Evolutionary conservation across 2,797 vertebrate species (phyloP).

Genomic region (Hephaestus fuliginosus): DNA sequence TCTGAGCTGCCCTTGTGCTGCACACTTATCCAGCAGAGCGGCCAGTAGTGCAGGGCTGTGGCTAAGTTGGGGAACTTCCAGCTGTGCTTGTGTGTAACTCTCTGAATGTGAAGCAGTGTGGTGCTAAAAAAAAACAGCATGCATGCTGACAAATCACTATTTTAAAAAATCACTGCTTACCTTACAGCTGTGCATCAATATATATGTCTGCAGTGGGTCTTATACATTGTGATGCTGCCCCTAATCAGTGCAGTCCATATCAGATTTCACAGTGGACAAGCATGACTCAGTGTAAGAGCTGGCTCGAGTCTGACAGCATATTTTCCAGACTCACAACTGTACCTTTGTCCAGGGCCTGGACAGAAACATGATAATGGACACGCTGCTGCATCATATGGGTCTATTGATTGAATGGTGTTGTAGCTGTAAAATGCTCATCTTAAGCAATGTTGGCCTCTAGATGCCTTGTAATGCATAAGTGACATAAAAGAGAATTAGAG

Average conservation of each 20-base stretch:
- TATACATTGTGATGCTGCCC: constrained; percentile 56
- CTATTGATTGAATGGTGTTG: constrained; percentile 34
- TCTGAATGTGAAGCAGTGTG: constrained; percentile 34
- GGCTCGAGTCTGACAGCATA: constrained; percentile 67
- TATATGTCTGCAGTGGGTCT: constrained; percentile 59
- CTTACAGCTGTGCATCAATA: constrained; percentile 47
- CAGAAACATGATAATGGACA: constrained; percentile 68
- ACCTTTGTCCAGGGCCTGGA: constrained; percentile 60
- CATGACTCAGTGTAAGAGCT: constrained; percentile 77
- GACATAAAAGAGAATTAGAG: constrained; percentile 10
- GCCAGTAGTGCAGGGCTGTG: constrained; percentile 24
- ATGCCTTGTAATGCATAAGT: constrained; percentile 13
- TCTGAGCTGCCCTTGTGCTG: constrained; percentile 46
- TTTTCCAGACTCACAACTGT: constrained; percentile 75
- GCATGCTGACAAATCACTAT: constrained; percentile 35
- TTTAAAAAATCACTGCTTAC: constrained; percentile 10
- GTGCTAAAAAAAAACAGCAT: constrained; percentile 26
- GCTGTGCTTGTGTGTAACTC: constrained; percentile 35
- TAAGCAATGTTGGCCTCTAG: constrained; percentile 25
- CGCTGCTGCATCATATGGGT: constrained; percentile 45
- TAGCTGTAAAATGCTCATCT: constrained; percentile 44
- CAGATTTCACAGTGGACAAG: constrained; percentile 78
- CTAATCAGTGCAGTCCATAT: constrained; percentile 73
- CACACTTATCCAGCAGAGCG: constrained; percentile 29
- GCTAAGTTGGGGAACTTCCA: constrained; percentile 45